These are phyloP conservation scores for Picus viridis DNA, from an alignment of 2,797 vertebrate species.

Conservation along the genomic window DNA sequence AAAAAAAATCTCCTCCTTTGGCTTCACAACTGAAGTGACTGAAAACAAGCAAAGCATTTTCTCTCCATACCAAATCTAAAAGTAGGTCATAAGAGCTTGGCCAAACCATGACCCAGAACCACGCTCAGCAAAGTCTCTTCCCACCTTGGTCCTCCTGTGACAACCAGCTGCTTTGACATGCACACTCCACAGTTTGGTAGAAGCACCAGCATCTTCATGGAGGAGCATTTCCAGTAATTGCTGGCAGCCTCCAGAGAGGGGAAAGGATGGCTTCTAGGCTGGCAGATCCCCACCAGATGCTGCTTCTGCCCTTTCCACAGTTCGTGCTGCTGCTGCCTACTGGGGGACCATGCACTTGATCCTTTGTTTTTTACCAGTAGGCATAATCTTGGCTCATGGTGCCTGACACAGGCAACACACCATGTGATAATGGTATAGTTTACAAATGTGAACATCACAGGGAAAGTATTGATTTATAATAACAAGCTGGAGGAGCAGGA, in stretches of 20 bases:
- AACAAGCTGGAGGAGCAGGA: constrained; percentile 53
- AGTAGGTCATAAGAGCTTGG: background rate
- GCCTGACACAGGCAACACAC: background rate
- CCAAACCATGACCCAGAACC: background rate
- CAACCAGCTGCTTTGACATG: background rate
- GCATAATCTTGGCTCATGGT: background rate
- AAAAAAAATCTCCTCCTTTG: background rate
- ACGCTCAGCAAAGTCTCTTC: background rate
- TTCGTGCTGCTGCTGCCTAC: background rate
- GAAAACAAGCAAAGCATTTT: background rate
- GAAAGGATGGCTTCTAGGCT: background rate
- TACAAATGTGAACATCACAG: constrained; percentile 46
- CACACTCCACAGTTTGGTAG: background rate
- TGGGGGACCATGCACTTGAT: background rate
- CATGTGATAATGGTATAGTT: background rate
- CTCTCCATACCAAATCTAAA: background rate
- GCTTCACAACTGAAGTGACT: background rate
- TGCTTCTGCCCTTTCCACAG: background rate
- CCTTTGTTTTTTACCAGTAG: background rate
- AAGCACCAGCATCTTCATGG: background rate
- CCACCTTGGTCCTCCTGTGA: background rate
- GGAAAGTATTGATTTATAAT: constrained; percentile 51
- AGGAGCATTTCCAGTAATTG: background rate
- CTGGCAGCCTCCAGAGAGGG: background rate
- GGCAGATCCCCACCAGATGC: background rate